Base-by-base conservation (phyloP, 64 coral and sea anemone genomes). In the Orbicella faveolata region DNA sequence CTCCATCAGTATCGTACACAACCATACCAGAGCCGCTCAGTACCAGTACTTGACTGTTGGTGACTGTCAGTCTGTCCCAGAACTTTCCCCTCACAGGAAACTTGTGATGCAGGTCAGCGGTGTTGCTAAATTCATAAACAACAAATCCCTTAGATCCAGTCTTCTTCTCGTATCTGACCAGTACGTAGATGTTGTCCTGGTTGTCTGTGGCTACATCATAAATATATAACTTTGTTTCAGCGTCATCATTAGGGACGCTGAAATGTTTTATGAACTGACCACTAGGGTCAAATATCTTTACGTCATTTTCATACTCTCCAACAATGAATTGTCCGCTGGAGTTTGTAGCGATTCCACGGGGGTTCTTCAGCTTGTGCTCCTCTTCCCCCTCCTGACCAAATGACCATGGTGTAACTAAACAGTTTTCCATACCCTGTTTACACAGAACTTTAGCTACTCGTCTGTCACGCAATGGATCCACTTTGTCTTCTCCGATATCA, bases 251-350 rank as follows among this genome's bases (percentile, higher is more conserved):
- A 12, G 73, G 86, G 37, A 9, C n/a, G 53, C 30, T 26, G 1
- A 93, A 72, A 25, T 15, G 8, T 3, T 26, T 5, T 0, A 83
- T 19, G 69, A 89, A 89, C 34, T 93, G 67, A 3, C 92, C 92
- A 26, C 23, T 83, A n/a, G 25, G 51, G 34, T 83, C 61, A 51
- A 91, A 76, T 34, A 84, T 54, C 81, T 84, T 91, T 10, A 91
- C 51, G 6, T 19, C 21, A 76, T 51, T 6, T 1, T 11, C 17
- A 21, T 34, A 0, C 9, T 23, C 9, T 34, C 23, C 78, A 13
- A 91, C 57, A 63, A 91, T 82, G 35, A 90, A 83, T 62, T 90
- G 67, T 59, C 52, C 66, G 55, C 9, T 59, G 15, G 11, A 15
- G 12, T 12, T 59, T 59, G 55, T 59, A 59, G 55, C 55, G 55